Base-by-base conservation (phyloP, 2,113 vertebrate genomes). In the Penelope pileata region DNA sequence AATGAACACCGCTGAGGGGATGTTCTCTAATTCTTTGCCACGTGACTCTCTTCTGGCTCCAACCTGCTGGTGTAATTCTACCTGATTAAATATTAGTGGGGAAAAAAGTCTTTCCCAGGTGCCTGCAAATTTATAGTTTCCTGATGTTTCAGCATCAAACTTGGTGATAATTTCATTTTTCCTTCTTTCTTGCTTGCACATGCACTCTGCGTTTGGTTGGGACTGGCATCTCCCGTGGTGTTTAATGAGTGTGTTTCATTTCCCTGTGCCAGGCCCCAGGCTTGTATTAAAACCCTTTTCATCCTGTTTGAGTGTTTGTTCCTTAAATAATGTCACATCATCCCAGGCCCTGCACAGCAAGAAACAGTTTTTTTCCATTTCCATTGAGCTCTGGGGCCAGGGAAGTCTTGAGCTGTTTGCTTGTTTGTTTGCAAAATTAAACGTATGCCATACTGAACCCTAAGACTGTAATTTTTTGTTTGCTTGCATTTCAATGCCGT, bases 241-340 rank as follows among this genome's bases (percentile, higher is more conserved):
- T 91, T 92, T 84, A 93, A 94, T 80, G 73, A 94, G 32, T 2
- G 16, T 47, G 10, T 86, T 83, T 79, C 70, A 6, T 75, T 95
- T 80, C 74, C 88, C 50, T 42, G 38, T 48, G 54, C 90, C 85
- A 67, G 50, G 60, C 89, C 90, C 84, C 66, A 83, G 64, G 72
- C 82, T 96, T 75, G 54, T 60, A 60, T 84, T 82, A 79, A 93
- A 94, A 32, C 84, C 59, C 51, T 90, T 77, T 95, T 91, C 75
- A 47, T 94, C 89, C 88, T 54, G 18, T 54, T 86, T 74, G 83
- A 88, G 56, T 64, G 42, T 56, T 78, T 92, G 56, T 85, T 84
- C 76, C 66, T 86, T 93, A 90, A 96, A 91, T 81, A 90, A 83
- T 26, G 56, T 86, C 79, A 48, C 85, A 64, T 94, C 91, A 86